A percentile compares a stretch with the other conserved stretches of the same genome.
These are phyloP conservation scores for Phymanthus crucifer DNA, from an alignment of 92 coral and sea anemone species.

Conservation along the genomic window DNA sequence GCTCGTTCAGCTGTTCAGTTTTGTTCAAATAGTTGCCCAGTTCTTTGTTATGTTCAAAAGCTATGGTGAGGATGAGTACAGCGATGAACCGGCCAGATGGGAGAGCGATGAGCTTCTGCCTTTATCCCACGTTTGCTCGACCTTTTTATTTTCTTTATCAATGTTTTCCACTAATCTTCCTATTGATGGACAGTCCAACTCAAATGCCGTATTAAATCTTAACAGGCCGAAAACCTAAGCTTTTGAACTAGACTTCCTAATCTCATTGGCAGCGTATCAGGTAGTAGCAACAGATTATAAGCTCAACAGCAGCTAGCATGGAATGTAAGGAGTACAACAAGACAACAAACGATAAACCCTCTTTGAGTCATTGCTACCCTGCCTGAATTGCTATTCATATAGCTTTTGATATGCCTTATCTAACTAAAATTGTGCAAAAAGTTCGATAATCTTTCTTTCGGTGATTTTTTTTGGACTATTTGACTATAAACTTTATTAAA, in stretches of 20 bases:
- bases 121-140: not conserved
- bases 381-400: not conserved
- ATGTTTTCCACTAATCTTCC: conserved; percentile 21
- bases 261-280: conserved; percentile 22
- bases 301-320: conserved; percentile 6
- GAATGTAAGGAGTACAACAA: conserved; percentile 12
- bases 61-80: not conserved
- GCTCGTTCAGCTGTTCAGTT: too few relatives aligned
- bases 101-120: not conserved
- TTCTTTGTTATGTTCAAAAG: not conserved
- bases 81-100: conserved; percentile 12
- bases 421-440: not conserved
- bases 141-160: conserved; percentile 6
- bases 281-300: conserved; percentile 21
- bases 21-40: not conserved
- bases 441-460: too few relatives aligned
- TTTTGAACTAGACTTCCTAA: conserved; percentile 31
- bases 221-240: conserved; percentile 30
- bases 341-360: conserved; percentile 8
- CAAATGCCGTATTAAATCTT: conserved; percentile 19
- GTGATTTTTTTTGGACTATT: too few relatives aligned
- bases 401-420: not conserved
- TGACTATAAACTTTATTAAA: too few relatives aligned
- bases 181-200: conserved; percentile 24
- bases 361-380: not conserved